Evolutionary conservation across 2,113 vertebrate species (phyloP).

Genomic region (Microcebus lehilahytsara): DNA sequence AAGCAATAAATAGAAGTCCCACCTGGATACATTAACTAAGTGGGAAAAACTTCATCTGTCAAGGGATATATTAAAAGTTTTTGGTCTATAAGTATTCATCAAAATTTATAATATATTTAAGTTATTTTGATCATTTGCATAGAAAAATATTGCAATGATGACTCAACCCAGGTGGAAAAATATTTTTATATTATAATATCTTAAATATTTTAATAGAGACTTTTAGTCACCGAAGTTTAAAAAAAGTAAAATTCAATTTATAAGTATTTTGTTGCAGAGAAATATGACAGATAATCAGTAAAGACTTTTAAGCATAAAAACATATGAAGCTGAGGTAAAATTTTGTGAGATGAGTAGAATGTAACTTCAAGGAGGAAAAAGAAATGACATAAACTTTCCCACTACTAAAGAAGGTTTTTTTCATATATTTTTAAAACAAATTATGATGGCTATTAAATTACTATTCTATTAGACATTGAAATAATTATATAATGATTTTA

Average conservation of each 20-base stretch:
- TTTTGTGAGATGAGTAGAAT: not conserved
- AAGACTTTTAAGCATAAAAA: not conserved
- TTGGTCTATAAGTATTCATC: not conserved
- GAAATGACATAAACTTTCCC: not conserved
- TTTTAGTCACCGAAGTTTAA: not conserved
- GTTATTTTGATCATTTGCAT: not conserved
- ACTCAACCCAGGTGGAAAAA: not conserved
- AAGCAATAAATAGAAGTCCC: not conserved
- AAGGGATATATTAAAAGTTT: not conserved
- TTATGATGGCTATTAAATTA: not conserved
- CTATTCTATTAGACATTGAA: not conserved
- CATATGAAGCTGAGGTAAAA: not conserved
- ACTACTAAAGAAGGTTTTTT: not conserved
- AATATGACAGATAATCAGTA: not conserved
- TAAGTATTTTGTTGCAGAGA: not conserved
- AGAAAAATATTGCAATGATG: not conserved
- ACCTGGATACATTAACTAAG: not conserved
- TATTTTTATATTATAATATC: not conserved
- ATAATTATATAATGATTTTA: not conserved
- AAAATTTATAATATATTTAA: not conserved
- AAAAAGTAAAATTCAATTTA: not conserved
- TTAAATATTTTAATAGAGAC: not conserved
- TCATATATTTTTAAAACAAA: not conserved
- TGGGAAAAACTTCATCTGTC: not conserved
- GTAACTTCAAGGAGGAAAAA: not conserved